Evolutionary conservation across 2,888 invertebrate genomes (phyloP), one percentile per base, ranked within the genome.

Genomic region (Drosophila melanocephala): DNA sequence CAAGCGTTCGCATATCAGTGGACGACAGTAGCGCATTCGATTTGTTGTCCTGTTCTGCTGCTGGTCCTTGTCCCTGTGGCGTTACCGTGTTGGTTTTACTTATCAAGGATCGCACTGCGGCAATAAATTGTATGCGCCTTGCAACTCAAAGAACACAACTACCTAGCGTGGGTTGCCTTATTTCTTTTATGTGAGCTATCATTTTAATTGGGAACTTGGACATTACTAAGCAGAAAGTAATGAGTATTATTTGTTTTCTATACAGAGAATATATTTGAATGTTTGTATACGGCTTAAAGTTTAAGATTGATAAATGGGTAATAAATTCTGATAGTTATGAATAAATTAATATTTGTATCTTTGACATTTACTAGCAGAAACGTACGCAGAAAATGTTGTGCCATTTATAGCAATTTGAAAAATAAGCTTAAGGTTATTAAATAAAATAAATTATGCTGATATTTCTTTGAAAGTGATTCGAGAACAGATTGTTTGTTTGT

Each of bases 61-160:
- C 56, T 47, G 47, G 56, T 26, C 26, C 56, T 32, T 26, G 32
- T 55, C 37, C 62, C 64, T 61, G 52, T 60, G 59, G 63, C 56
- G 59, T 44, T 59, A 65, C 33, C 59, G 32, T 77, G 63, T 64
- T 76, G 66, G 65, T 74, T 58, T 73, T 69, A 64, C 61, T 81
- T 79, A 77, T 79, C 77, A 60, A 72, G 60, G 52, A 78, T 80
- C 75, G 66, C 66, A 67, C 58, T 69, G 77, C 66, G 63, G 81
- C 72, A 63, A 72, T 80, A 79, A 80, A 80, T 76, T 72, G 26
- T 14, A 28, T 39, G 42, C 19, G 37, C 28, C 52, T 26, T 62
- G 69, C 58, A 68, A 35, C 26, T 35, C 32, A 63, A 57, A 26
- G 63, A 50, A 56, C 33, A 44, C 26, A 12, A 22, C 28, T 59